Percentiles rank a stretch among this genome's conserved stretches.
Evolutionary conservation across 2,888 invertebrate species (phyloP).

Genomic region (Ceraclea dissimilis): DNA sequence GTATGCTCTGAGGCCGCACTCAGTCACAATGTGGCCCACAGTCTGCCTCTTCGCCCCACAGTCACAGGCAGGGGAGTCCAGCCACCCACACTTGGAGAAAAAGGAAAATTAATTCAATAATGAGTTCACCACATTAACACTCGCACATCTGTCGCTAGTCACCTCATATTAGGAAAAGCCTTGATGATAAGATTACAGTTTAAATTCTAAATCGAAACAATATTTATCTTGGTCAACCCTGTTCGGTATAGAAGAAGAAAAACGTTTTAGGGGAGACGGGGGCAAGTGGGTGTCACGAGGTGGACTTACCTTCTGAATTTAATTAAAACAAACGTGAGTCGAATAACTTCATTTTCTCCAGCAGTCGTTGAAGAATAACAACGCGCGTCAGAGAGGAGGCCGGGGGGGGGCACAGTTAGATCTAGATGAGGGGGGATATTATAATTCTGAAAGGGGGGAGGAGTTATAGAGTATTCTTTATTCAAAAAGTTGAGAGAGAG

Average conservation of each 20-base stretch:
- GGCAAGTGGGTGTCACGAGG: not conserved
- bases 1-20: too few relatives aligned
- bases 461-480: too few relatives aligned
- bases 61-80: too few relatives aligned
- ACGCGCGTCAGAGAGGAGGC: not conserved
- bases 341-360: conserved; percentile 24
- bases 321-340: conserved; percentile 27
- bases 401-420: not conserved
- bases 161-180: too few relatives aligned
- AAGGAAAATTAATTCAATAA: too few relatives aligned
- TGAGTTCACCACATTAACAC: too few relatives aligned
- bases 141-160: too few relatives aligned
- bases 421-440: not conserved
- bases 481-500: not conserved
- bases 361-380: conserved; percentile 10
- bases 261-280: not conserved
- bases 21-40: too few relatives aligned
- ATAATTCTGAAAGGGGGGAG: not conserved
- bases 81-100: too few relatives aligned
- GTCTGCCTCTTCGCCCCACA: too few relatives aligned
- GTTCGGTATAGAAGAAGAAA: not conserved
- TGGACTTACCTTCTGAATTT: conserved; percentile 24
- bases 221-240: not conserved
- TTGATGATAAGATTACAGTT: too few relatives aligned
- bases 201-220: too few relatives aligned